Conservation (phyloP, 2,113 vertebrate species). For the Entomyzon cyanotis region DNA sequence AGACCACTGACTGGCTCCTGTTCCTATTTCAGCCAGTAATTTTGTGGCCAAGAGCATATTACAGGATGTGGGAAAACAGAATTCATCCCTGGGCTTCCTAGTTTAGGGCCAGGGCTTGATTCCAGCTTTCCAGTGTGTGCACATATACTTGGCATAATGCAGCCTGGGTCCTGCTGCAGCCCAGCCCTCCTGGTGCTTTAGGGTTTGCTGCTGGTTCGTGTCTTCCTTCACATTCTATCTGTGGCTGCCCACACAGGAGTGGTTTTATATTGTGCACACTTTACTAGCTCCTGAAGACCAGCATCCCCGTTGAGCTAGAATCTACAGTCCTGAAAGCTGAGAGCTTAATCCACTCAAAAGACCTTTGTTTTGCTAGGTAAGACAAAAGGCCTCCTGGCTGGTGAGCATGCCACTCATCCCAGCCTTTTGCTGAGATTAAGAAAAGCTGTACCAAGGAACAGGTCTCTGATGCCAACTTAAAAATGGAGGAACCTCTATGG, state of each 20-base stretch:
- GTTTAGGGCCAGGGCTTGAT: background rate
- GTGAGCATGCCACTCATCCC: background rate
- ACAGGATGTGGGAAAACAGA: constrained; percentile 43
- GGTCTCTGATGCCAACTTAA: background rate
- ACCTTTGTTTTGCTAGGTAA: background rate
- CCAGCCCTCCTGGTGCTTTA: background rate
- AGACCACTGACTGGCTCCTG: background rate
- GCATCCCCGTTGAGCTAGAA: background rate
- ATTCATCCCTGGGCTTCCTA: background rate
- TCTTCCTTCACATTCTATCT: background rate
- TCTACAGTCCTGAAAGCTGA: background rate
- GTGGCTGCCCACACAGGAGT: background rate
- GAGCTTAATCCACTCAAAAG: background rate
- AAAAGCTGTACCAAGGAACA: background rate
- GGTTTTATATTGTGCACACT: background rate
- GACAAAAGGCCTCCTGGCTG: background rate
- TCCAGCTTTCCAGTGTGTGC: constrained; percentile 20
- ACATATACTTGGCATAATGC: background rate
- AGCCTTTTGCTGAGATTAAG: background rate
- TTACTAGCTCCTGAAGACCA: background rate
- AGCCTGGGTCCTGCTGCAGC: background rate
- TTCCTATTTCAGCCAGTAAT: background rate
- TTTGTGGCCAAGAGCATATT: background rate
- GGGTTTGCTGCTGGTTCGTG: background rate
- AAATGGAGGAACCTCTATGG: background rate